Evolutionary conservation across 2,797 vertebrate species (phyloP).

Genomic region (Melanotaenia boesemani): DNA sequence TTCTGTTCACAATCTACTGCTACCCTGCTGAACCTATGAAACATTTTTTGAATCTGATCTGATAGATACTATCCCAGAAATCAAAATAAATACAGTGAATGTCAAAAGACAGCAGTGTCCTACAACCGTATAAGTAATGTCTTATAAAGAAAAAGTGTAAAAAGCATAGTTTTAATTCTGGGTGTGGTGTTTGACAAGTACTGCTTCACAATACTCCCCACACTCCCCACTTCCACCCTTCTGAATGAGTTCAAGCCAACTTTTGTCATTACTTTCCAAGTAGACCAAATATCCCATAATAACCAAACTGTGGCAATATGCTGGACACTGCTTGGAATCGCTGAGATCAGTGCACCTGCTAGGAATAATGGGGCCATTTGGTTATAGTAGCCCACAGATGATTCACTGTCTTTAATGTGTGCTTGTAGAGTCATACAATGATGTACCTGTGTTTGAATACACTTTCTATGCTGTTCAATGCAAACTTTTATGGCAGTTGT

Average conservation of each 20-base stretch:
- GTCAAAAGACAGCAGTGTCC: not conserved
- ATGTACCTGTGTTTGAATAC: constrained; percentile 10
- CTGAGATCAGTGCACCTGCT: constrained; percentile 53
- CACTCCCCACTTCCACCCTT: constrained; percentile 13
- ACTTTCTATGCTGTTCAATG: not conserved
- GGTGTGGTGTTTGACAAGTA: constrained; percentile 48
- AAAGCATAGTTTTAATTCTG: constrained; percentile 31
- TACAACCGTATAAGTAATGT: constrained; percentile 31
- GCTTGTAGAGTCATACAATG: constrained; percentile 29
- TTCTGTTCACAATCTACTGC: constrained; percentile 52
- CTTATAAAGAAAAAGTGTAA: constrained; percentile 12
- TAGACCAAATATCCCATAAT: constrained; percentile 55
- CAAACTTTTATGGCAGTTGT: not conserved
- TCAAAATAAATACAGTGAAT: not conserved
- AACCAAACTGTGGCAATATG: constrained; percentile 33
- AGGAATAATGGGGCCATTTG: constrained; percentile 46
- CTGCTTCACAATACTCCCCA: constrained; percentile 51
- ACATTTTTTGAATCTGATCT: not conserved
- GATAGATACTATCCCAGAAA: constrained; percentile 2
- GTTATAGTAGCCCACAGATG: constrained; percentile 52
- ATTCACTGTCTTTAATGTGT: constrained; percentile 45
- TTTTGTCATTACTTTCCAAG: constrained; percentile 55
- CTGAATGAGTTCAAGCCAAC: constrained; percentile 31
- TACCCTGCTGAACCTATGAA: constrained; percentile 15
- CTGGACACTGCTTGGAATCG: constrained; percentile 50